Base-by-base conservation (phyloP, 2,797 vertebrate species). In the Gobionotothen gibberifrons region DNA sequence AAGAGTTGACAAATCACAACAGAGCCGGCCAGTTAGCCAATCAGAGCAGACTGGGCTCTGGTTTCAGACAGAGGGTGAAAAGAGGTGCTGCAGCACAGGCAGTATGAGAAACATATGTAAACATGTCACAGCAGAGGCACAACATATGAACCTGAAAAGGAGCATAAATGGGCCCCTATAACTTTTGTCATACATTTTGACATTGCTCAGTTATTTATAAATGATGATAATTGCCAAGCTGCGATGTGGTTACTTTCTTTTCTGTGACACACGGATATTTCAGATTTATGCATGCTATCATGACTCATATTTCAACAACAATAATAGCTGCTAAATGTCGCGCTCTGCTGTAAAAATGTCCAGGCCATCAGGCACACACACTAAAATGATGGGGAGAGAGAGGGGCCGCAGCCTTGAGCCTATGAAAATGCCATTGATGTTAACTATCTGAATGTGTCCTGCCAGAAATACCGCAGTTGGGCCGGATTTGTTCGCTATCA, bases 361-460 rank as follows among this genome's bases (percentile, higher is more conserved):
- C 15, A 3, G 54, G 40, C 69, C 80, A 43, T 92, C 90, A 90
- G 76, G 65, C 69, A 29, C 89, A 91, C 88, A 8, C 82, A 76
- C 67, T 89, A 79, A 89, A 89, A 91, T 85, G 80, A 87, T 12
- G 68, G n/a, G 56, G 69, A 70, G 71, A 69, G 68, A 76, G 58
- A 79, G 42, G 26, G 58, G 61, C 55, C 78, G 12, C 76, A 55
- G 52, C 29, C 53, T 79, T 51, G 74, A 79, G 68, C 72, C 81
- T 60, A 73, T 74, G 75, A 90, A 91, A 89, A 87, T 83, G 85
- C 80, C 78, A 84, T 78, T 85, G 86, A 90, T 86, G 89, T 92
- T 89, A 87, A 88, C 67, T 82, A 65, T 85, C 84, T 55, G 42
- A 76, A 47, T n/a, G 72, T 39, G 15, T 44, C 51, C 66, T 76